Evolutionary conservation across 2,888 invertebrate genomes (phyloP).

Genomic region (Limulus polyphemus): DNA sequence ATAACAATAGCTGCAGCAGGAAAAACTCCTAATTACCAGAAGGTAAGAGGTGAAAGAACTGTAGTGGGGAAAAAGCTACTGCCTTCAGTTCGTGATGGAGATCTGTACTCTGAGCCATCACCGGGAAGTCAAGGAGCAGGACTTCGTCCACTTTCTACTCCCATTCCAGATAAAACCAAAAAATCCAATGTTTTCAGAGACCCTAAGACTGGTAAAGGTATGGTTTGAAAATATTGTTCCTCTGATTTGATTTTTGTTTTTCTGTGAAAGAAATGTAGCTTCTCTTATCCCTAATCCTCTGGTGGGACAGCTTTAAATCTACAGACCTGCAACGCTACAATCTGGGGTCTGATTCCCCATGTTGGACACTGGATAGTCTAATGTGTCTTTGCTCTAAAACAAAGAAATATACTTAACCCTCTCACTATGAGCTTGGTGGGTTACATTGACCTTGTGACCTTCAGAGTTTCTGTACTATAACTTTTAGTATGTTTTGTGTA

Average conservation of each 20-base stretch:
- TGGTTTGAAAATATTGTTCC: slow-evolving; percentile 27
- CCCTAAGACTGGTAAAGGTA: slow-evolving; percentile 25
- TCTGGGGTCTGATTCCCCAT: neutral
- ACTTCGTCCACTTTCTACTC: neutral
- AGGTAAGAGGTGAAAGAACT: neutral
- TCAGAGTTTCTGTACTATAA: too few species aligned
- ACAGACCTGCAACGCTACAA: neutral
- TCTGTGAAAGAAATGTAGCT: too few species aligned
- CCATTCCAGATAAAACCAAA: slow-evolving; percentile 3
- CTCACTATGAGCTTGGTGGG: too few species aligned
- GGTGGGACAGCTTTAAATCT: too few species aligned
- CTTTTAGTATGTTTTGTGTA: too few species aligned
- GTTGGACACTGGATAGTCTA: too few species aligned
- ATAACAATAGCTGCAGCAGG: too few species aligned
- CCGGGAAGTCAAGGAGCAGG: slow-evolving; percentile 1
- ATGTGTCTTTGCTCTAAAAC: too few species aligned
- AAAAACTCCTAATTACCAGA: too few species aligned
- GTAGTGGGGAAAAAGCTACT: neutral
- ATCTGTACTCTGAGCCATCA: slow-evolving; percentile 1
- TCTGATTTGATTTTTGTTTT: slow-evolving; percentile 1
- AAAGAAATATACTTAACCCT: too few species aligned
- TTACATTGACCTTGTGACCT: too few species aligned
- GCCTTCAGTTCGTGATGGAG: neutral
- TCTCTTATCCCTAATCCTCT: too few species aligned
- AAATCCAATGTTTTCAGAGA: slow-evolving; percentile 16